Percentiles rank a stretch among this genome's conserved stretches.
Conservation (phyloP, 2,113 vertebrate genomes). For the Trogon surrucura region DNA sequence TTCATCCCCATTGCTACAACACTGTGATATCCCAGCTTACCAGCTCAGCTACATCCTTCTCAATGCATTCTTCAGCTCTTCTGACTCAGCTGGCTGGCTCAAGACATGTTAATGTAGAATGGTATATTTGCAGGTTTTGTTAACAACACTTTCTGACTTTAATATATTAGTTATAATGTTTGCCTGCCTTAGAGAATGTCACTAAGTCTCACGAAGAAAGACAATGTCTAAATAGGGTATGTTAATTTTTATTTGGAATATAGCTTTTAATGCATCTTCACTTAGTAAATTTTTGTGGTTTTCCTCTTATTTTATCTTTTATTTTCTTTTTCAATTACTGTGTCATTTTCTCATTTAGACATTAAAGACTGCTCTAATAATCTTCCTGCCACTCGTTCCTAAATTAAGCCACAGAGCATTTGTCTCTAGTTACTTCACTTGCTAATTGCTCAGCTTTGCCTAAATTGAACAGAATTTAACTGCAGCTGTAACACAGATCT, state of each 20-base stretch:
- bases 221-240: neutral
- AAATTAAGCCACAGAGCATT: neutral
- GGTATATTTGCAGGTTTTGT: neutral
- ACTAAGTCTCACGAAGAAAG: neutral
- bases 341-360: neutral
- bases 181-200: neutral
- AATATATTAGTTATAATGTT: neutral
- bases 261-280: neutral
- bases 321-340: neutral
- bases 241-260: neutral
- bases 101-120: neutral
- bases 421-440: neutral
- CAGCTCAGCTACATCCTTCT: neutral
- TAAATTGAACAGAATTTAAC: neutral
- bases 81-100: neutral
- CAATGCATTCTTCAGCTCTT: neutral
- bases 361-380: neutral
- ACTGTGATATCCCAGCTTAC: neutral
- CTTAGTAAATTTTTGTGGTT: fast-evolving
- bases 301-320: neutral
- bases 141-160: neutral
- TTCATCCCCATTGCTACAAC: neutral
- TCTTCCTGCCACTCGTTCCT: neutral
- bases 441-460: neutral
- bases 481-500: neutral